Evolutionary conservation across 1,140 invertebrate genomes (phyloP), one percentile per base, ranked within the genome.

Genomic region (Octopus sinensis): DNA sequence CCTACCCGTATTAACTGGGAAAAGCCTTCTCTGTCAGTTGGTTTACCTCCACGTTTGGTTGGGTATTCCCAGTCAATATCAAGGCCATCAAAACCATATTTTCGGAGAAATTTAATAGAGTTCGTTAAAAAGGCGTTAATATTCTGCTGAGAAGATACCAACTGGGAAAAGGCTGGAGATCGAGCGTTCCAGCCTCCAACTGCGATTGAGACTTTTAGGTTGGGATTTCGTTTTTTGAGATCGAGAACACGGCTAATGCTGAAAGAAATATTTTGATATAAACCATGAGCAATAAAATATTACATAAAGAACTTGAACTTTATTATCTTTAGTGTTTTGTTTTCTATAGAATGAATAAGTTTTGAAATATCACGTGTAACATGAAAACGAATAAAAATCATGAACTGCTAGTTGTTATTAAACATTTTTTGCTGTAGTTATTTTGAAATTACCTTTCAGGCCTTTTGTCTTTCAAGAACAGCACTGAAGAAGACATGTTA

Each of bases 181-280:
- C 96, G 97, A 90, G 98, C 96, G 88, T 97, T 98, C 97, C 97
- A 98, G 1, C 97, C 97, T 12, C 97, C 97, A 83, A 98, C 96
- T 5, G 97, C 96, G 80, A 98, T 92, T 90, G 98, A 91, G 0
- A 96, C 96, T 91, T 97, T 98, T 84, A 98, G 88, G 78, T 95
- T 94, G 86, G 96, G 96, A 82, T 88, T 89, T 82, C 84, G 83
- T 62, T 88, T 84, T 73, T 88, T 85, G 80, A 86, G 76, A 51
- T 77, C 79, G 9, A 89, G 86, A 62, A 87, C 85, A 62, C 84
- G 12, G 10, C 62, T 79, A 76, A 80, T 79, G n/a, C 62, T 81
- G 77, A 51, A 68, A 78, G 30, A 43, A 43, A 43, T 43, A 43
- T 43, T 43, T 43, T 43, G 30, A 9, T 13, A 68, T 68, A 68